Base-by-base conservation (phyloP, 2,888 invertebrate genomes). In the Acanthopleura granulata region DNA sequence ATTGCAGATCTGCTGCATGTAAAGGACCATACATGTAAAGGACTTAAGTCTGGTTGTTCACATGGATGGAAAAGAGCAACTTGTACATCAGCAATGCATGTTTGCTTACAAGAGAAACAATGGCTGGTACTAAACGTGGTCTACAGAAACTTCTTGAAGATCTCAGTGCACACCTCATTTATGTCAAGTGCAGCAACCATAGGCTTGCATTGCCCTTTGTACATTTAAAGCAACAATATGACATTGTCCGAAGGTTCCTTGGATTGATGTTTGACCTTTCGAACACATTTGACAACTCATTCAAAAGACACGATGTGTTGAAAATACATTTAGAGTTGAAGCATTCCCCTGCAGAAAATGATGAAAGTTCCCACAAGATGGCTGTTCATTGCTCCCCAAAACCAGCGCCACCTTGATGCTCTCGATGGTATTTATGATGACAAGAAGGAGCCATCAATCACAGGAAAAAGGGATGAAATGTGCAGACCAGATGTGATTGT, bases 281-380 rank as follows among this genome's bases (percentile, higher is more conserved):
- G 57, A 57, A 57, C 57, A 57, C 57, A 18, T 57, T 57, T 57
- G 6, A 57, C n/a, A 57, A 57, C 22, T 57, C 57, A 57, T 57
- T 12, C 18, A 57, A 57, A 57, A 18, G 57, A 22, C 57, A 57
- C 4, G 57, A 57, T 57, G 3, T 57, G 22, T 22, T 57, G 57
- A 57, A 22, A 57, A 57, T 12, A 57, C 3, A n/a, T 57, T 6
- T 22, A 57, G 22, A 57, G 18, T 22, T 22, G 12, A 57, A 22
- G 57, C 22, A 3, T 57, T 18, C 57, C 57, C 6, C 22, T 57
- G 22, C 57, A n/a, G n/a, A n/a, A n/a, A n/a, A n/a, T n/a, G n/a
- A n/a, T n/a, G n/a, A n/a, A n/a, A n/a, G n/a, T n/a, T n/a, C n/a
- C n/a, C n/a, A n/a, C n/a, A n/a, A n/a, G n/a, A n/a, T n/a, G n/a